Percentiles rank a stretch among this genome's conserved stretches.
phyloP scores from a whole-genome alignment of 2,113 vertebrate genomes.

The Merops nubicus region DNA sequence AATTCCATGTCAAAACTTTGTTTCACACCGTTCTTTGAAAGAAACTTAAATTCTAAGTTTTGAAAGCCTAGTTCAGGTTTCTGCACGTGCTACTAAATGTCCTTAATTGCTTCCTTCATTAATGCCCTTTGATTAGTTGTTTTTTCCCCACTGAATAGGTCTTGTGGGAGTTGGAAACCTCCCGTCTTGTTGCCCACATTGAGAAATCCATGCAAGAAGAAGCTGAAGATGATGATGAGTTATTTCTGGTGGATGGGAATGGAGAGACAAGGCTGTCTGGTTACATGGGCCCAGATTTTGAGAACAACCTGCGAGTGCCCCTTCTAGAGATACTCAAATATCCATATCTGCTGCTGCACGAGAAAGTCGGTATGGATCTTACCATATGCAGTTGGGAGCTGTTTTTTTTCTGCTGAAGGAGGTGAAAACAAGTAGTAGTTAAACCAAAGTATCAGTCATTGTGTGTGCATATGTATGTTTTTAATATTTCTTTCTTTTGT shows the following conservation, averaged over 20 bases:
- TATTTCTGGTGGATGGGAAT: slow-evolving; percentile 78
- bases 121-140: background rate
- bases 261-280: slow-evolving; percentile 70
- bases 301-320: slow-evolving; percentile 79
- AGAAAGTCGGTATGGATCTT: slow-evolving; percentile 79
- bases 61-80: background rate
- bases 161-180: slow-evolving; percentile 82
- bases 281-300: slow-evolving; percentile 76
- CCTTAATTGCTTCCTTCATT: background rate
- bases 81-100: background rate
- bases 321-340: slow-evolving; percentile 86
- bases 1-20: background rate
- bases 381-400: accelerated
- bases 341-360: slow-evolving; percentile 81
- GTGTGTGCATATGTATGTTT: background rate
- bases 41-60: background rate
- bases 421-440: background rate
- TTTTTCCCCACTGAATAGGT: slow-evolving; percentile 43
- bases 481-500: background rate
- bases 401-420: background rate
- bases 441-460: background rate
- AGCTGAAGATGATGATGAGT: slow-evolving; percentile 75
- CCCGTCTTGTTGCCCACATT: slow-evolving; percentile 79
- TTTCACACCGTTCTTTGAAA: background rate
- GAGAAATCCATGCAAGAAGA: slow-evolving; percentile 68